Conservation (phyloP, 2,888 invertebrate genomes). For the Pollenia amentaria region DNA sequence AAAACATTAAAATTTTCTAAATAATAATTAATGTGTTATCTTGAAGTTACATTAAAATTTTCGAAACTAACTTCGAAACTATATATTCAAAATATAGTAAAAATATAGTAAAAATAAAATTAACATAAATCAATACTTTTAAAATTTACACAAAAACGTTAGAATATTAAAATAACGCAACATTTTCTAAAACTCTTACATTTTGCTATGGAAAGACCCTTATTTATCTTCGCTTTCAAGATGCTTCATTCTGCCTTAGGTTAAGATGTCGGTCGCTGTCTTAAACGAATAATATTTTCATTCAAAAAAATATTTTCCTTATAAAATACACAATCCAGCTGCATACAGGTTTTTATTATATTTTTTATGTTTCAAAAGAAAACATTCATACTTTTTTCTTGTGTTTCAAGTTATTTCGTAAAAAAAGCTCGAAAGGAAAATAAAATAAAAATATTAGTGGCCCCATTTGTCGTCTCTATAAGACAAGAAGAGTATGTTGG, state of each 20-base stretch:
- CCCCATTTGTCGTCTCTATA: slow-evolving; percentile 46
- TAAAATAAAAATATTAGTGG: slow-evolving; percentile 58
- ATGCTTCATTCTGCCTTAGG: background rate
- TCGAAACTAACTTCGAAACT: too few relatives aligned
- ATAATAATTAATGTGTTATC: too few relatives aligned
- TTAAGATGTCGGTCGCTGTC: slow-evolving; percentile 30
- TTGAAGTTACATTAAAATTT: too few relatives aligned
- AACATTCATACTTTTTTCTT: slow-evolving; percentile 32
- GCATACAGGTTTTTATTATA: slow-evolving; percentile 28
- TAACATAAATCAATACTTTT: background rate
- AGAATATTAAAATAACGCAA: too few relatives aligned
- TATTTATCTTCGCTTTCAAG: slow-evolving; percentile 4
- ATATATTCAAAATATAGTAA: too few relatives aligned
- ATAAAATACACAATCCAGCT: slow-evolving; percentile 38
- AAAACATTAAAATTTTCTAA: too few relatives aligned
- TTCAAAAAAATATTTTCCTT: slow-evolving; percentile 47
- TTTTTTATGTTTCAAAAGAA: slow-evolving; percentile 45
- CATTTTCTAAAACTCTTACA: background rate
- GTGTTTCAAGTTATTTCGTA: background rate
- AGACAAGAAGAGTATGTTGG: slow-evolving; percentile 8
- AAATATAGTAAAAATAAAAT: too few relatives aligned
- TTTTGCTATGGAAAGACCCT: background rate
- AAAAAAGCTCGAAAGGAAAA: slow-evolving; percentile 32
- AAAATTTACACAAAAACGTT: background rate
- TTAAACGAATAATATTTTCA: slow-evolving; percentile 48